Conservation (phyloP, 2,113 vertebrate species). For the Galeopterus variegatus region DNA sequence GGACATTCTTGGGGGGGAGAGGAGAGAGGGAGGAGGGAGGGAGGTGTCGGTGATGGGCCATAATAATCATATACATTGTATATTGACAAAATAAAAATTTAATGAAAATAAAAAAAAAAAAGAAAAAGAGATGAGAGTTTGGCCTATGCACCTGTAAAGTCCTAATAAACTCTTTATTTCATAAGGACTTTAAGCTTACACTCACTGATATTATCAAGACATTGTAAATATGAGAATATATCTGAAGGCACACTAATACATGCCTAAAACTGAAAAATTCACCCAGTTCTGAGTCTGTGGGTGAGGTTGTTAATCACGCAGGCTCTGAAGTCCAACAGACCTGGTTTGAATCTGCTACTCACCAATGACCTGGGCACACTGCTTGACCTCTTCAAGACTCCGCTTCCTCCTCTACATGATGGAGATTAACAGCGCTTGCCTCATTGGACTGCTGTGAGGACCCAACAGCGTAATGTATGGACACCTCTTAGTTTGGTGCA, state of each 20-base stretch:
- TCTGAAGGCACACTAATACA: not conserved
- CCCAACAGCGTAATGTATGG: not conserved
- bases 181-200: conserved; percentile 2
- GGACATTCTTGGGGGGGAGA: too few species aligned
- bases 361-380: not conserved
- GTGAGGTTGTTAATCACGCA: not conserved
- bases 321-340: not conserved
- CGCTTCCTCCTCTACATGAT: not conserved
- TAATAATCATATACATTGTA: too few species aligned
- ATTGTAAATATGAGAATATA: conserved; percentile 29
- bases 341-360: not conserved
- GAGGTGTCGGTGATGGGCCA: too few species aligned
- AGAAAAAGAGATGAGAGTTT: not conserved
- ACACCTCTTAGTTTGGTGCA: not conserved
- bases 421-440: not conserved
- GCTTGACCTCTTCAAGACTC: not conserved
- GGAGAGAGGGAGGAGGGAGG: too few species aligned
- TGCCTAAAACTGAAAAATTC: conserved; percentile 6
- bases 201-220: not conserved
- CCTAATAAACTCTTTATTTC: conserved; percentile 24
- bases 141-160: not conserved
- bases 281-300: not conserved
- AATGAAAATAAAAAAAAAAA: too few species aligned
- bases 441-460: not conserved
- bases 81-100: too few species aligned